Evolutionary conservation across 2,888 invertebrate species (phyloP).

Genomic region (Euspilapteryx auroguttella): DNA sequence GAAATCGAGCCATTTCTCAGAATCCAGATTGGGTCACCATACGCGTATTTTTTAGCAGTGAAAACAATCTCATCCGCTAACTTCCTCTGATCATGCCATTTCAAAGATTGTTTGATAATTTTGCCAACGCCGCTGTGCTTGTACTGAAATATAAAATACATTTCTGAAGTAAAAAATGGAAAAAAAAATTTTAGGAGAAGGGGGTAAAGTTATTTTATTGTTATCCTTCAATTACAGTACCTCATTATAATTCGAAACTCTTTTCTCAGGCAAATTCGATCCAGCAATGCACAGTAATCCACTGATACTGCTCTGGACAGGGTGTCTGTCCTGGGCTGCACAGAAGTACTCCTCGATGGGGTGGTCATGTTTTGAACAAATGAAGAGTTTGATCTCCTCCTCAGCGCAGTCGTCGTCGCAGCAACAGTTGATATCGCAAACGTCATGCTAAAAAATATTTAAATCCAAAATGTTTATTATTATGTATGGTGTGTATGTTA

Average conservation of each 20-base stretch:
- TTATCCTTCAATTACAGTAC: slow-evolving; percentile 13
- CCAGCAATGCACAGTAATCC: slow-evolving; percentile 38
- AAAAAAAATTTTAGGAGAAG: slow-evolving; percentile 2
- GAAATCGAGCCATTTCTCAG: slow-evolving; percentile 23
- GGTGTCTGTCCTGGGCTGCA: too few species aligned
- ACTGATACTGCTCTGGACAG: too few species aligned
- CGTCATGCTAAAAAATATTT: too few species aligned
- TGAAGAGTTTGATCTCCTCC: slow-evolving; percentile 62
- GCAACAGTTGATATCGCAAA: slow-evolving; percentile 87
- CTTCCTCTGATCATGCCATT: slow-evolving; percentile 19
- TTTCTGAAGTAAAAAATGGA: too few species aligned
- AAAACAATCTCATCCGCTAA: slow-evolving; percentile 11
- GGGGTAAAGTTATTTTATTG: too few species aligned
- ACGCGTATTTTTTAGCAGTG: slow-evolving; percentile 19
- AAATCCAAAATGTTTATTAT: too few species aligned
- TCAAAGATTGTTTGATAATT: slow-evolving; percentile 10
- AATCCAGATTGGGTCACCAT: slow-evolving; percentile 31
- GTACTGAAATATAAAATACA: too few species aligned
- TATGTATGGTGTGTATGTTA: too few species aligned
- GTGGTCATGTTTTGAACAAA: slow-evolving; percentile 50
- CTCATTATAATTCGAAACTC: slow-evolving; percentile 14
- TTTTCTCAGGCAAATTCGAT: slow-evolving; percentile 31
- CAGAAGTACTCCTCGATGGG: too few species aligned
- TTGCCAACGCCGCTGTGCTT: slow-evolving; percentile 11
- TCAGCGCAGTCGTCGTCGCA: slow-evolving; percentile 76